phyloP scores from a whole-genome alignment of 2,797 vertebrate genomes.

The Xiphophorus birchmanni region DNA sequence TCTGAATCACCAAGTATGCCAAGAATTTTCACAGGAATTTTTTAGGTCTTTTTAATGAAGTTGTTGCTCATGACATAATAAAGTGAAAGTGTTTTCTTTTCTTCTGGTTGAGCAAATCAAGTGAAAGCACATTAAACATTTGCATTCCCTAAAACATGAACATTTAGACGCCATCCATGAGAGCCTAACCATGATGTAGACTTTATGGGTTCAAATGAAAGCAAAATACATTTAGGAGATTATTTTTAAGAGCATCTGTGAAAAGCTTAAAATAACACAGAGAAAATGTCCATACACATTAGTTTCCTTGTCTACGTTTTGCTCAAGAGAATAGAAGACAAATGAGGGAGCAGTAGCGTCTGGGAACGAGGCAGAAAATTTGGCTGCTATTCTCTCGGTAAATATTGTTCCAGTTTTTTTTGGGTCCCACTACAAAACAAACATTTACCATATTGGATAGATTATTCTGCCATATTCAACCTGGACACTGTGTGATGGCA shows the following conservation, averaged over 20 bases:
- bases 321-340: conserved; percentile 74
- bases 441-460: conserved; percentile 80
- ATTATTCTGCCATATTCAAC: conserved; percentile 78
- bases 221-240: conserved; percentile 18
- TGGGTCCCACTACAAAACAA: conserved; percentile 78
- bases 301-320: conserved; percentile 57
- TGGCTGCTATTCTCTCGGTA: conserved; percentile 78
- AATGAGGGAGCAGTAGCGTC: conserved; percentile 73
- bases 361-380: conserved; percentile 76
- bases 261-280: conserved; percentile 53
- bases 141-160: not conserved
- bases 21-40: conserved; percentile 22
- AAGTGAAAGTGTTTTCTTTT: not conserved
- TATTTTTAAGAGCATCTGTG: conserved; percentile 20
- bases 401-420: conserved; percentile 83
- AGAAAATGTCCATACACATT: conserved; percentile 50
- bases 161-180: not conserved
- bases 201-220: conserved; percentile 5
- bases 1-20: conserved; percentile 44
- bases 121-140: not conserved
- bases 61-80: not conserved
- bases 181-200: not conserved
- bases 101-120: not conserved
- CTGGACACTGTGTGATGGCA: conserved; percentile 81
- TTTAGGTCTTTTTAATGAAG: conserved; percentile 8